Percentiles rank a stretch among this genome's conserved stretches.
Evolutionary conservation across 2,888 invertebrate genomes (phyloP).

Genomic region (Incurvaria masculella): DNA sequence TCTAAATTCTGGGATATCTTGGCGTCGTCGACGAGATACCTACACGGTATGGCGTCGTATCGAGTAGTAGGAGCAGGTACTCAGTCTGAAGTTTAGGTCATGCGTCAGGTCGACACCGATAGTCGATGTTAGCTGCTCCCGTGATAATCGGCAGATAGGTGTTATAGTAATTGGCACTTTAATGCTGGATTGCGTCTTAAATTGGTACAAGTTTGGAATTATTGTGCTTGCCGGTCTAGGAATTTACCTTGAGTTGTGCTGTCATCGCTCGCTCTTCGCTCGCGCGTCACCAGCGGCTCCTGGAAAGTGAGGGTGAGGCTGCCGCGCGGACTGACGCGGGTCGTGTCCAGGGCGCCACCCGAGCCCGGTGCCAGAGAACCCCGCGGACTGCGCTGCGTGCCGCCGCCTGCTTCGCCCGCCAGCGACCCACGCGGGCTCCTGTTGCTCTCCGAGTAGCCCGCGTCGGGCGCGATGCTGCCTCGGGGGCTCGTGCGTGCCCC

Average conservation of each 20-base stretch:
- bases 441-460: slow-evolving; percentile 34
- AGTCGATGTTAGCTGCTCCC: no score
- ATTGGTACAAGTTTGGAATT: no score
- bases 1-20: no score
- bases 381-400: slow-evolving; percentile 53
- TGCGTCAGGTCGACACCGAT: no score
- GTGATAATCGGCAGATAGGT: no score
- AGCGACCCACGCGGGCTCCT: slow-evolving; percentile 59
- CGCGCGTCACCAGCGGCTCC: slow-evolving; percentile 53
- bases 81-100: no score
- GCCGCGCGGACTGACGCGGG: slow-evolving; percentile 54
- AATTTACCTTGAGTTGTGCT: slow-evolving; percentile 51
- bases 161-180: no score
- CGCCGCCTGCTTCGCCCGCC: slow-evolving; percentile 43
- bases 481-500: slow-evolving; percentile 57
- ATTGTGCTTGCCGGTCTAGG: no score
- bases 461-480: slow-evolving; percentile 51
- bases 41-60: no score
- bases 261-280: slow-evolving; percentile 59
- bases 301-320: slow-evolving; percentile 61
- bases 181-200: no score
- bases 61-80: no score
- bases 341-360: slow-evolving; percentile 34
- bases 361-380: slow-evolving; percentile 57
- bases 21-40: no score